phyloP scores from a whole-genome alignment of 1,140 invertebrate genomes.

The Heterodera carotae region DNA sequence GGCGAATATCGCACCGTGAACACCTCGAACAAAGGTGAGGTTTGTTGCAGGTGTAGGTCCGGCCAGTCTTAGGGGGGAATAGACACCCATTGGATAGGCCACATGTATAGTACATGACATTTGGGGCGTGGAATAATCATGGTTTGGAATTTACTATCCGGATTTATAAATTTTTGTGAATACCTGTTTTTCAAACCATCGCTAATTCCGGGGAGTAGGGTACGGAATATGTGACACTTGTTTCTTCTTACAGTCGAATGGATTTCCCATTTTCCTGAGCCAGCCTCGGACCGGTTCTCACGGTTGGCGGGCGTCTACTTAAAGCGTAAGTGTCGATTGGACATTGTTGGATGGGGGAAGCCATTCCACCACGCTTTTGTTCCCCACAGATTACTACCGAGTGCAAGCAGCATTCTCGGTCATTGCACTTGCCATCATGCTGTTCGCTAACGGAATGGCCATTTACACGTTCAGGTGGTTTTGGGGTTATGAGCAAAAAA shows the following conservation, averaged over 20 bases:
- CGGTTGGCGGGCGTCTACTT: constrained; percentile 54
- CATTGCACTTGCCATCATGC: constrained; percentile 53
- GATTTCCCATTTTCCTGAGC: constrained; percentile 60
- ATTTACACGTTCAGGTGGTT: constrained; percentile 56
- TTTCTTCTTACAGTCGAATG: constrained; percentile 49
- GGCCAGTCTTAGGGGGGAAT: too few species aligned
- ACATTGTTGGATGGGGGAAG: neutral
- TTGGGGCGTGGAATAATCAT: too few species aligned
- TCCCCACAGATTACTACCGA: constrained; percentile 59
- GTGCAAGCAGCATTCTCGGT: constrained; percentile 59
- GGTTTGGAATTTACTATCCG: too few species aligned
- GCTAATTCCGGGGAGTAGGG: too few species aligned
- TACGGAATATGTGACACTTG: too few species aligned
- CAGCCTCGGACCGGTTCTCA: constrained; percentile 48
- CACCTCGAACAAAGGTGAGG: constrained; percentile 37
- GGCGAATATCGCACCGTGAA: constrained; percentile 57
- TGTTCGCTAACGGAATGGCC: constrained; percentile 52
- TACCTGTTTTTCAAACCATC: too few species aligned
- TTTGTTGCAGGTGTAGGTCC: too few species aligned
- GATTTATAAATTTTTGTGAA: too few species aligned
- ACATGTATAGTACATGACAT: too few species aligned
- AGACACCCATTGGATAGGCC: too few species aligned
- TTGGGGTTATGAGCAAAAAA: too few species aligned
- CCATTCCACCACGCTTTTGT: too few species aligned
- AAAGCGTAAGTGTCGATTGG: constrained; percentile 47